phyloP scores from a whole-genome alignment of 2,797 vertebrate genomes.

The Hydrophis major region DNA sequence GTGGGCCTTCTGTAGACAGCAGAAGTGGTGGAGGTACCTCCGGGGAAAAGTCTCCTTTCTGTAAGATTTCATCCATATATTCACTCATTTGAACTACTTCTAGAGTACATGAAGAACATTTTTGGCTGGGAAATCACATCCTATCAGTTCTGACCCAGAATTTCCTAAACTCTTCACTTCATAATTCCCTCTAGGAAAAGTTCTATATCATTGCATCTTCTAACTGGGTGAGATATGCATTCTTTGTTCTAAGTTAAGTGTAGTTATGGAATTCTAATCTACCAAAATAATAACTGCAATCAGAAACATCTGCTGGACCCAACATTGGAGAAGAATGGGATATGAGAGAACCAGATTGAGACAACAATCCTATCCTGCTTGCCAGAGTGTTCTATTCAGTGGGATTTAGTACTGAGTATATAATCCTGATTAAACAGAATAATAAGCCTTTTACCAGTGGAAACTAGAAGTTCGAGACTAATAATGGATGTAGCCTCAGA shows the following conservation, averaged over 20 bases:
- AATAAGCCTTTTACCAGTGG: neutral
- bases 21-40: neutral
- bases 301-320: neutral
- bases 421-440: neutral
- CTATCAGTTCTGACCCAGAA: too few relatives aligned
- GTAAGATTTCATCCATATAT: conserved; percentile 1
- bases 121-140: neutral
- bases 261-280: neutral
- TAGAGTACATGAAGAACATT: neutral
- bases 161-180: neutral
- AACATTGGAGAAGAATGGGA: neutral
- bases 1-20: neutral
- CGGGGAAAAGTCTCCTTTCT: neutral
- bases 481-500: neutral
- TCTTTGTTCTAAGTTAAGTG: neutral
- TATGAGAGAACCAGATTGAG: neutral
- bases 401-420: neutral
- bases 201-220: neutral
- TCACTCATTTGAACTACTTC: neutral
- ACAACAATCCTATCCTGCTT: neutral
- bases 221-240: neutral
- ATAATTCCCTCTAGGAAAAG: neutral
- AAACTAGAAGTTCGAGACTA: neutral
- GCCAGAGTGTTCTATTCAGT: neutral
- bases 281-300: neutral